Percentiles rank a stretch among this genome's conserved stretches.
These are phyloP conservation scores for Speoplatyrhinus poulsoni DNA, from an alignment of 2,113 vertebrate species.

Conservation along the genomic window DNA sequence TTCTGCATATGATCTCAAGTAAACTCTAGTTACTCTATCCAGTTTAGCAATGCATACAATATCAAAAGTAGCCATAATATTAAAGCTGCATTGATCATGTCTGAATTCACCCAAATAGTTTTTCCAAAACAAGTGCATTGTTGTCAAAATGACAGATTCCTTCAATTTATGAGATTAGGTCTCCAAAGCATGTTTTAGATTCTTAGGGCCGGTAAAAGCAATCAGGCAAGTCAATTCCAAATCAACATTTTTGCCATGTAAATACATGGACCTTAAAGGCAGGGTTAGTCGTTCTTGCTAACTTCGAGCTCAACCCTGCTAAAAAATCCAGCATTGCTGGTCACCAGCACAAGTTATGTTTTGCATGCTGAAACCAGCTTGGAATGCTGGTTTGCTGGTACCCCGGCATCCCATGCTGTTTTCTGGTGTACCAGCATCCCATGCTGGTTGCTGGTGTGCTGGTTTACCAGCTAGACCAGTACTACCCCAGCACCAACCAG, in stretches of 20 bases:
- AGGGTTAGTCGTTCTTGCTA: background rate
- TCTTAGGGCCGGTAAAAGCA: constrained; percentile 35
- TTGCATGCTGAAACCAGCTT: no score
- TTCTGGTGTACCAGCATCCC: constrained; percentile 18
- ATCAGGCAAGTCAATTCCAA: constrained; percentile 57
- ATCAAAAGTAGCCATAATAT: no score
- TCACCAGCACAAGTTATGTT: no score
- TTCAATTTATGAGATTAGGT: constrained; percentile 30
- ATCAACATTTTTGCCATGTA: constrained; percentile 42
- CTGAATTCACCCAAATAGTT: background rate
- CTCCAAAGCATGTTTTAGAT: constrained; percentile 35
- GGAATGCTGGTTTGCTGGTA: no score
- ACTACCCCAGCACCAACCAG: no score
- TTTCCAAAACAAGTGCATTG: constrained; percentile 12
- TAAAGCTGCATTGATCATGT: no score
- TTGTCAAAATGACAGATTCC: constrained; percentile 35
- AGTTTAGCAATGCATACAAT: no score
- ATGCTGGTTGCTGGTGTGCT: background rate
- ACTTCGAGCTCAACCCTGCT: no score
- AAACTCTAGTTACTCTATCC: no score
- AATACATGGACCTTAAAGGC: constrained; percentile 42
- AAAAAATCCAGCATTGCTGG: no score
- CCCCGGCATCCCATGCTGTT: constrained; percentile 28
- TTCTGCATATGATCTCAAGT: no score
- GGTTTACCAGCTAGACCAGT: no score